Conservation (phyloP, 2,797 vertebrate genomes). For the Morelia viridis region DNA sequence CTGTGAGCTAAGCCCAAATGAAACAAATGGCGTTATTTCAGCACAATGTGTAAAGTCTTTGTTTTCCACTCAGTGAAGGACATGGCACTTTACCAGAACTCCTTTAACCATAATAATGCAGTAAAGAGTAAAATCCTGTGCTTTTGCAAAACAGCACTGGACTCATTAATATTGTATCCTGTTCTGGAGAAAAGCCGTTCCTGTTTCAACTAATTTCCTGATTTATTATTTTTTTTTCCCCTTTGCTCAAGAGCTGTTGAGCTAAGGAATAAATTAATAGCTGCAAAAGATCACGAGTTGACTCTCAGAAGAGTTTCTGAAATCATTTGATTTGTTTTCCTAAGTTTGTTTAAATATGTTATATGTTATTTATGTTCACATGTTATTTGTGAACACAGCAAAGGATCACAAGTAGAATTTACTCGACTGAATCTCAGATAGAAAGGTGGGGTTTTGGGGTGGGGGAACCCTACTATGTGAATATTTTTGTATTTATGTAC, state of each 20-base stretch:
- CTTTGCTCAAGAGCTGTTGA: neutral
- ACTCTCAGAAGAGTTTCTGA: conserved; percentile 13
- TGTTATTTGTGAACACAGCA: neutral
- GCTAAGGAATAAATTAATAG: neutral
- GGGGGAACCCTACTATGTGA: neutral
- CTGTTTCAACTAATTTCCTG: conserved; percentile 39
- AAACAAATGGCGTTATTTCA: neutral
- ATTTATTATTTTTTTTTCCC: neutral
- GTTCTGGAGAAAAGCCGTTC: conserved; percentile 43
- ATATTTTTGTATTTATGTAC: neutral
- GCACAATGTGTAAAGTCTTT: neutral
- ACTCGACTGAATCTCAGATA: neutral
- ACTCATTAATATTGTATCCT: conserved; percentile 42
- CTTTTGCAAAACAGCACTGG: conserved; percentile 4
- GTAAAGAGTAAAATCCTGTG: conserved; percentile 15
- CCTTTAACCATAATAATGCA: neutral
- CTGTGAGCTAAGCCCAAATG: neutral
- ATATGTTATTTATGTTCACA: no score
- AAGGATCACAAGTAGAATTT: neutral
- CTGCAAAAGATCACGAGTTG: conserved; percentile 24
- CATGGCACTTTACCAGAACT: neutral
- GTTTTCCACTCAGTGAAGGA: conserved; percentile 1
- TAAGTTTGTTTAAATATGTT: neutral
- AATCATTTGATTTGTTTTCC: neutral
- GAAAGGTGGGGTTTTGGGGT: neutral